phyloP scores from a whole-genome alignment of 1,140 invertebrate species.

The Antheraea mylitta region DNA sequence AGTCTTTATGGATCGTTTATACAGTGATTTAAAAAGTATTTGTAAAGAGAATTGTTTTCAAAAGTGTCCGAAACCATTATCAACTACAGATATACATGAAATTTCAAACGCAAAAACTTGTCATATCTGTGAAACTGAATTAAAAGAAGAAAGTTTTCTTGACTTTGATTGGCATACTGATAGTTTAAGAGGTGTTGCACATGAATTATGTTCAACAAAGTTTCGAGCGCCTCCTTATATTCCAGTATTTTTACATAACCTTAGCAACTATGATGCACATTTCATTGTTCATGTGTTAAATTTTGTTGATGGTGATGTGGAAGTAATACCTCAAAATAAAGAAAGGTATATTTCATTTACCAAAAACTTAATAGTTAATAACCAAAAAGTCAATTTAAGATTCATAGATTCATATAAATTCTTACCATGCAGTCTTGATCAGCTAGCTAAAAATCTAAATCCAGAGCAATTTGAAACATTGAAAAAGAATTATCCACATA shows the following conservation, averaged over 20 bases:
- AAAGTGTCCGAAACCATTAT: too few species aligned
- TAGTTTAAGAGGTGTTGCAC: too few species aligned
- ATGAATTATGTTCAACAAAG: too few species aligned
- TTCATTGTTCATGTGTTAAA: constrained; percentile 21
- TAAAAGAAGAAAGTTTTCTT: too few species aligned
- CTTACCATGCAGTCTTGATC: constrained; percentile 25
- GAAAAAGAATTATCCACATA: neutral
- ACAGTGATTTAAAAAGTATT: too few species aligned
- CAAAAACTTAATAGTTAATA: constrained; percentile 27
- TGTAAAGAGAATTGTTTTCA: too few species aligned
- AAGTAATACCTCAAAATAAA: constrained; percentile 32
- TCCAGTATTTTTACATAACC: neutral
- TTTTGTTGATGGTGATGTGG: constrained; percentile 22
- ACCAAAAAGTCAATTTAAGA: constrained; percentile 24
- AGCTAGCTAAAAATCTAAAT: constrained; percentile 24
- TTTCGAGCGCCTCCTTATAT: too few species aligned
- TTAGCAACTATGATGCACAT: neutral
- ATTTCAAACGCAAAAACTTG: too few species aligned
- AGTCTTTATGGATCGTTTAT: too few species aligned
- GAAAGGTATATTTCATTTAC: constrained; percentile 38
- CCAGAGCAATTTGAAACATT: too few species aligned
- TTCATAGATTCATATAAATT: constrained; percentile 38
- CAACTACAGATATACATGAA: too few species aligned
- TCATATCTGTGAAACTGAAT: too few species aligned
- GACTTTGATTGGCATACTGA: neutral